Evolutionary conservation across 2,888 invertebrate genomes (phyloP).

Genomic region (Mactromeris polynyma): DNA sequence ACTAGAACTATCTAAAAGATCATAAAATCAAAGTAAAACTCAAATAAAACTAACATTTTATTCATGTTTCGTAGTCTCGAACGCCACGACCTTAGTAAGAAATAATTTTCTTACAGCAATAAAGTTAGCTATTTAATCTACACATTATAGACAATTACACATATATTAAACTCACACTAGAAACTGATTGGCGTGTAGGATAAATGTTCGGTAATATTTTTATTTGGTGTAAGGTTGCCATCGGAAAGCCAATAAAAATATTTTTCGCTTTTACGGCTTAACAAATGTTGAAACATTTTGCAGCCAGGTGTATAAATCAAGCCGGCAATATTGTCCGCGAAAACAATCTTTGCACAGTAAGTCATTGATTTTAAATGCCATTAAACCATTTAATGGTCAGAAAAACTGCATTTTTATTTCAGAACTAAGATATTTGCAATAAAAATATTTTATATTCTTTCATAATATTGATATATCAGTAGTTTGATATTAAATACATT

Average conservation of each 20-base stretch:
- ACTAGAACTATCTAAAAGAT: slow-evolving; percentile 45
- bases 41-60: slow-evolving; percentile 63
- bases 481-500: neutral
- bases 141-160: slow-evolving; percentile 53
- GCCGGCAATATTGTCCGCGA: neutral
- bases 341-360: neutral
- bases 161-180: slow-evolving; percentile 63
- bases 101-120: slow-evolving; percentile 29
- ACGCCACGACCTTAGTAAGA: slow-evolving; percentile 49
- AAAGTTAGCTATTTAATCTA: slow-evolving; percentile 42
- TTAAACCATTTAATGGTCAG: neutral
- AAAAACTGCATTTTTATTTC: neutral
- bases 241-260: slow-evolving; percentile 2
- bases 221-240: slow-evolving; percentile 42
- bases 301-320: neutral
- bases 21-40: slow-evolving; percentile 67
- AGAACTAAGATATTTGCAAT: neutral
- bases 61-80: slow-evolving; percentile 32
- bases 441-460: neutral
- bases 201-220: slow-evolving; percentile 40
- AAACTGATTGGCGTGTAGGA: slow-evolving; percentile 36
- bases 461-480: neutral
- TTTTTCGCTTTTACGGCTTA: slow-evolving; percentile 14
- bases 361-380: neutral
- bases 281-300: neutral